Conservation (phyloP, 2,113 vertebrate genomes). For the Pycnonotus jocosus region DNA sequence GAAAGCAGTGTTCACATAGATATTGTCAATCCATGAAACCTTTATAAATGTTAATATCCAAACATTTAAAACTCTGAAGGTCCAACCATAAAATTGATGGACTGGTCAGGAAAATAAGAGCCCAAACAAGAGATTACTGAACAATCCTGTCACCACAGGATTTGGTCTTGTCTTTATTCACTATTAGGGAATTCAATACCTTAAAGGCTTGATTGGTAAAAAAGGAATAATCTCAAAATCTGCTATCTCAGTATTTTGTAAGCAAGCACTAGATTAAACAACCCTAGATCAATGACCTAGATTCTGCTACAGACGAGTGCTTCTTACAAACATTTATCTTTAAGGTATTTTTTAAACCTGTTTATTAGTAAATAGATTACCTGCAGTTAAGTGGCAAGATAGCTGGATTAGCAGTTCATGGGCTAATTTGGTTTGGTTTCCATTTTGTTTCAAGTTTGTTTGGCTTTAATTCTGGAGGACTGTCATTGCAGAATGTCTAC, state of each 20-base stretch:
- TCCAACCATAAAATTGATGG: neutral
- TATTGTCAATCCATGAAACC: neutral
- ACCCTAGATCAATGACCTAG: neutral
- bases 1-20: neutral
- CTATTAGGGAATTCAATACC: neutral
- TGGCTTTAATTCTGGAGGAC: neutral
- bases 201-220: neutral
- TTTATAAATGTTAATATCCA: neutral
- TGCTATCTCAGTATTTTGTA: neutral
- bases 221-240: neutral
- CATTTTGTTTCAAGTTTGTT: neutral
- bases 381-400: neutral
- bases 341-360: neutral
- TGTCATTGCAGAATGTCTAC: neutral
- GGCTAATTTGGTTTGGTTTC: neutral
- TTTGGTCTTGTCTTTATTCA: neutral
- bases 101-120: neutral
- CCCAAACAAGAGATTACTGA: neutral
- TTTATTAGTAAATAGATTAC: neutral
- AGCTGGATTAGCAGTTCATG: neutral
- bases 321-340: neutral
- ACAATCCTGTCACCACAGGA: neutral
- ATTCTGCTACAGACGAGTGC: neutral
- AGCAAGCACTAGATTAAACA: neutral
- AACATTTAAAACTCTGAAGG: neutral